Evolutionary conservation across 2,113 vertebrate species (phyloP).

Genomic region (Notothenia rossii): DNA sequence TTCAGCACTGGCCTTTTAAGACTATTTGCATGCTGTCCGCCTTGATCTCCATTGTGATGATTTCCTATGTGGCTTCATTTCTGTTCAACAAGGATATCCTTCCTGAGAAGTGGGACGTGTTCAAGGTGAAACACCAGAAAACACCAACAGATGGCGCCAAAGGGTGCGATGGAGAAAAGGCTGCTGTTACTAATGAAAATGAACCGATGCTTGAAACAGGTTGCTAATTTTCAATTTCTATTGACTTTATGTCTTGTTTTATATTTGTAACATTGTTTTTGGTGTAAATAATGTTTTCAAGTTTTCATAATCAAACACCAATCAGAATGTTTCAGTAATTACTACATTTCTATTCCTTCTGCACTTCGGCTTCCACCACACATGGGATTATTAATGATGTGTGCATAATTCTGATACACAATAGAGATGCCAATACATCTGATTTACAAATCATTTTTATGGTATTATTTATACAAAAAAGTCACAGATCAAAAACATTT

Average conservation of each 20-base stretch:
- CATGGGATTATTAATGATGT: too few species aligned
- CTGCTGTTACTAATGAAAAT: not conserved
- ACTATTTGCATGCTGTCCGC: slow-evolving; percentile 74
- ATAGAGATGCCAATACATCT: too few species aligned
- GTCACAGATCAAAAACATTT: too few species aligned
- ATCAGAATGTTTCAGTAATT: too few species aligned
- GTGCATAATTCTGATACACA: too few species aligned
- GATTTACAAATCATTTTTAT: too few species aligned
- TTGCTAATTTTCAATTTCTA: not conserved
- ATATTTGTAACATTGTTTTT: too few species aligned
- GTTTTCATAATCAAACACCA: too few species aligned
- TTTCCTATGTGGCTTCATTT: slow-evolving; percentile 63
- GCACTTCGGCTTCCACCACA: too few species aligned
- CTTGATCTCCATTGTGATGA: slow-evolving; percentile 42
- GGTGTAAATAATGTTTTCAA: too few species aligned
- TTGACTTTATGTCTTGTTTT: not conserved
- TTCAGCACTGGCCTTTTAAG: slow-evolving; percentile 80
- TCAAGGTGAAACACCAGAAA: slow-evolving; percentile 20
- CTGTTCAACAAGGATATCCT: slow-evolving; percentile 77
- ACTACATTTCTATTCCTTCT: too few species aligned
- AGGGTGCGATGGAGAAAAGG: not conserved
- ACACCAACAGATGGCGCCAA: not conserved
- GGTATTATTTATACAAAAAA: too few species aligned
- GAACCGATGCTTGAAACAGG: not conserved
- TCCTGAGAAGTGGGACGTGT: slow-evolving; percentile 75